Percentiles rank a stretch among this genome's conserved stretches.
Evolutionary conservation across 2,797 vertebrate genomes (phyloP).

Genomic region (Gadopsis bispinosus): DNA sequence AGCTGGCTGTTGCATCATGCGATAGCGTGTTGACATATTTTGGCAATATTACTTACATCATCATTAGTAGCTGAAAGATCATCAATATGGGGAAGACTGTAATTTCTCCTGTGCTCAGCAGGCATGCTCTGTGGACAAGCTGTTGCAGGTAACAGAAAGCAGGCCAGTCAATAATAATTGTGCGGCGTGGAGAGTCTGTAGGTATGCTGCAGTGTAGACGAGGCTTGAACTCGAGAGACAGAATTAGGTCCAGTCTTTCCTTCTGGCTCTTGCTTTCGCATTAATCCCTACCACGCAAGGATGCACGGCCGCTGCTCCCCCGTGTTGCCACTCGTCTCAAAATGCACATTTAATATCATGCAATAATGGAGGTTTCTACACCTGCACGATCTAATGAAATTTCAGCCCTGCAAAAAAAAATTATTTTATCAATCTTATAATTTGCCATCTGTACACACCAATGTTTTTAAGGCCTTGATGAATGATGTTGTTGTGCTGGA

Average conservation of each 20-base stretch:
- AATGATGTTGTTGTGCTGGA: background rate
- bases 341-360: background rate
- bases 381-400: background rate
- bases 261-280: background rate
- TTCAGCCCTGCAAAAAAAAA: background rate
- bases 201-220: background rate
- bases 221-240: background rate
- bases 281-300: background rate
- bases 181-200: background rate
- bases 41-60: background rate
- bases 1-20: background rate
- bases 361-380: background rate
- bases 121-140: background rate
- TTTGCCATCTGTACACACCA: background rate
- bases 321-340: background rate
- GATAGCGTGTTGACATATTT: background rate
- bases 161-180: constrained; percentile 5
- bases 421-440: background rate
- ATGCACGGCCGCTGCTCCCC: background rate
- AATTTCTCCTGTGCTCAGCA: background rate
- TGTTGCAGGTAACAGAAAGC: constrained; percentile 10
- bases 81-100: constrained; percentile 9
- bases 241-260: background rate
- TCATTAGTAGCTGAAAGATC: constrained; percentile 7
- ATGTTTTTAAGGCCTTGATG: background rate